Base-by-base conservation (phyloP, 2,888 invertebrate genomes). In the Tricholauxania praeusta region DNA sequence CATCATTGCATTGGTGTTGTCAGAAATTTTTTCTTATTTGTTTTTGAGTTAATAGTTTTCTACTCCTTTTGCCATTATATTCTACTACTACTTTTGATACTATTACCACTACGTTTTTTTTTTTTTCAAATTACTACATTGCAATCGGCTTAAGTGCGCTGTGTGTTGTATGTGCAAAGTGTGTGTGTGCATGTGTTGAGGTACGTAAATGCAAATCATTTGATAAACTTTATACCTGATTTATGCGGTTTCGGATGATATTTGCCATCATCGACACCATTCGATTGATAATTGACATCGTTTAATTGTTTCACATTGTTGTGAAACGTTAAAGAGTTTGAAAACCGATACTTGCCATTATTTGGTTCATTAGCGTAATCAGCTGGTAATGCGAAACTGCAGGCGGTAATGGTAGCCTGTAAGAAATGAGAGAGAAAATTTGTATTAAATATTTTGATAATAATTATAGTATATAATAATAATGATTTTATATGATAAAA, bases 331-430 rank as follows among this genome's bases (percentile, higher is more conserved):
- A 39, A 39, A 39, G 77, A 65, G 67, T 74, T 76, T 78, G 83
- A 79, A 83, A 79, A 82, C 79, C 78, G 79, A 85, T 85, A 85
- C 85, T 85, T 85, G 85, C 85, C 85, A 83, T 82, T 78, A 64
- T 79, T 75, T 49, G 65, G 15, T 19, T 55, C 22, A 8, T 17
- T 32, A 28, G 28, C 19, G 32, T 49, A 32, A 22, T 68, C 78
- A 72, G 79, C 82, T 63, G 84, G 85, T 39, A 39, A 39, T 70
- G 75, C 79, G 76, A 80, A 78, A 77, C 79, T 78, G 78, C 81
- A 77, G 55, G 83, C 79, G 77, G 83, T 82, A 80, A 84, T 72
- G 74, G 80, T 76, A 70, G 81, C 80, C 84, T 84, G 78, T 22
- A 78, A 79, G 39, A 39, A 39, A 39, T 8, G 39, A 39, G 39